phyloP scores from a whole-genome alignment of 1,140 invertebrate genomes.

The Camponotus pennsylvanicus region DNA sequence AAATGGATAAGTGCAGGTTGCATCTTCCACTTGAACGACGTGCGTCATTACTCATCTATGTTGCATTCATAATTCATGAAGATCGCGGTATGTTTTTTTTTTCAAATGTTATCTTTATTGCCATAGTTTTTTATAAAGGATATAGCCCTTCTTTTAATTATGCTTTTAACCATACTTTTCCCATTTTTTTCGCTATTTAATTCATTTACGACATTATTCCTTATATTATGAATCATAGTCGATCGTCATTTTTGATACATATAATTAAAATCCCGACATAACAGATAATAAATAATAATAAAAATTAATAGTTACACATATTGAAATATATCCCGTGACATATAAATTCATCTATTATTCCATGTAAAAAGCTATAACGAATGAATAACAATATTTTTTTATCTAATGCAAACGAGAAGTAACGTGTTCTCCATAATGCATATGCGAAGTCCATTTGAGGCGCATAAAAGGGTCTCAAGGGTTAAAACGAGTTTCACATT shows the following conservation, averaged over 20 bases:
- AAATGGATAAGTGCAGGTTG: slow-evolving; percentile 40
- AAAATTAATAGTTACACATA: not conserved
- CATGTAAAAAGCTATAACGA: not conserved
- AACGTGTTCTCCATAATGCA: not conserved
- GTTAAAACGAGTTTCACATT: not conserved
- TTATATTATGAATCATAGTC: slow-evolving; percentile 1
- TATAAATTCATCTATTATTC: not conserved
- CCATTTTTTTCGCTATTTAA: not conserved
- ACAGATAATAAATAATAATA: not conserved
- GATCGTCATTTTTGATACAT: not conserved
- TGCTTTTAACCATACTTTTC: not conserved
- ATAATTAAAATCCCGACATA: not conserved
- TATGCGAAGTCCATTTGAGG: not conserved
- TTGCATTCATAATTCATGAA: slow-evolving; percentile 39
- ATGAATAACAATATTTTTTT: not conserved
- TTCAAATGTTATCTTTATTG: not conserved
- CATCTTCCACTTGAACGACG: not conserved
- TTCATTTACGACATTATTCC: not conserved
- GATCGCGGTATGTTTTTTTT: not conserved
- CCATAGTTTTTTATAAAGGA: not conserved
- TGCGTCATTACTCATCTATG: slow-evolving; percentile 28
- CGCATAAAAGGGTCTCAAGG: not conserved
- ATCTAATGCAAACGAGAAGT: not conserved
- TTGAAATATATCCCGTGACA: not conserved
- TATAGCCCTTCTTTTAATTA: too few relatives aligned